Evolutionary conservation across 2,888 invertebrate genomes (phyloP), one percentile per base, ranked within the genome.

Genomic region (Teinopalpus imperialis): DNA sequence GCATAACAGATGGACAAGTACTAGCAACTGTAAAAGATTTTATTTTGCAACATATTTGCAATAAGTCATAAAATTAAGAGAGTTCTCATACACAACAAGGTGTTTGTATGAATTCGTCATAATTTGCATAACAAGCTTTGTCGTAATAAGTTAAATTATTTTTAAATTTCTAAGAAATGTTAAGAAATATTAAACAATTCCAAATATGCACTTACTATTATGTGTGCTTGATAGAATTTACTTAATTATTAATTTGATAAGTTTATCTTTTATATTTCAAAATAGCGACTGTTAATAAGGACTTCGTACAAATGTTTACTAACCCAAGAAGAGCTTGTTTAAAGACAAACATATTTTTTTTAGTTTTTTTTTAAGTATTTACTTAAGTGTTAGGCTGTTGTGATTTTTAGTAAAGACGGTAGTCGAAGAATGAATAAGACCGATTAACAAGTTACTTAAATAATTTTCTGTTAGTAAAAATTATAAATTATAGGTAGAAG

Each of bases 311-410:
- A 24, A 35, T 24, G 8, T 26, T 9, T 14, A 7, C 18, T 43
- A 24, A 9, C 10, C 30, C 1, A 29, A 29, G 9, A 23, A 43
- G 20, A 35, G 18, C 21, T 43, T 46, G 5, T 41, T 36, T 26
- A 44, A 40, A 42, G 40, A 34, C 41, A 45, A 41, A 35, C 44
- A 40, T 24, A 41, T 35, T 37, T 35, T 18, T 35, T 35, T 35
- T 16, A 26, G 2, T 14, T 40, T 31, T 37, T 39, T 40, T 32
- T 32, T 39, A 43, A 39, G 32, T 18, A 14, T 49, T 37, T 34
- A 43, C 23, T 44, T 47, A 50, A 31, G 20, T 46, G 4, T 27
- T 32, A 32, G 20, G 31, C 20, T 26, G 7, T 30, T 7, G 26
- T 40, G 8, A 9, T 40, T 20, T 20, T 16, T 27, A 18, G n/a